Evolutionary conservation across 2,113 vertebrate species (phyloP).

Genomic region (Aviceda subcristata): DNA sequence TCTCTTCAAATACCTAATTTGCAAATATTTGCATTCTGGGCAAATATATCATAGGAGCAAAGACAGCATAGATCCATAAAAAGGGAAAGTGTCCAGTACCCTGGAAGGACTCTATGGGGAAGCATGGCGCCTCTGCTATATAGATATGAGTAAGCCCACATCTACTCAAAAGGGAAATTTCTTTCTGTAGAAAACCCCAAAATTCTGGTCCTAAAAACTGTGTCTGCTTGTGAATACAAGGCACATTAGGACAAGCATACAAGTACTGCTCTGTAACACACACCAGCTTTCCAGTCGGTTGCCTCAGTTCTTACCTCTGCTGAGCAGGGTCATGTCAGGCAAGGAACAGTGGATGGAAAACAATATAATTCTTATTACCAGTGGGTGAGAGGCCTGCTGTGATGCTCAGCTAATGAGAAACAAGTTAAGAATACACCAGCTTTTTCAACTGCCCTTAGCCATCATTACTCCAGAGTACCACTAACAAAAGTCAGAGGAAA

Average conservation of each 20-base stretch:
- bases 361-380: neutral
- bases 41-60: neutral
- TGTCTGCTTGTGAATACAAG: neutral
- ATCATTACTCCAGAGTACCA: accelerated
- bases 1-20: neutral
- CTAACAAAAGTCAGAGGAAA: neutral
- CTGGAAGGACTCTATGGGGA: neutral
- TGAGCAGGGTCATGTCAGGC: neutral
- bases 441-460: neutral
- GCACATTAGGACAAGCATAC: neutral
- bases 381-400: neutral
- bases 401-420: neutral
- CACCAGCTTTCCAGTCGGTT: neutral
- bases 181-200: neutral
- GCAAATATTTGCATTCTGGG: neutral
- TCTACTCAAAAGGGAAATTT: neutral
- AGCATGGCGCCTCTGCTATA: neutral
- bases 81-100: neutral
- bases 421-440: neutral
- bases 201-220: neutral
- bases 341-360: neutral
- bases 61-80: neutral
- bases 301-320: neutral
- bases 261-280: neutral
- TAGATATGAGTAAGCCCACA: neutral